phyloP scores from a whole-genome alignment of 2,113 vertebrate species.

The Stigmatopora argus region DNA sequence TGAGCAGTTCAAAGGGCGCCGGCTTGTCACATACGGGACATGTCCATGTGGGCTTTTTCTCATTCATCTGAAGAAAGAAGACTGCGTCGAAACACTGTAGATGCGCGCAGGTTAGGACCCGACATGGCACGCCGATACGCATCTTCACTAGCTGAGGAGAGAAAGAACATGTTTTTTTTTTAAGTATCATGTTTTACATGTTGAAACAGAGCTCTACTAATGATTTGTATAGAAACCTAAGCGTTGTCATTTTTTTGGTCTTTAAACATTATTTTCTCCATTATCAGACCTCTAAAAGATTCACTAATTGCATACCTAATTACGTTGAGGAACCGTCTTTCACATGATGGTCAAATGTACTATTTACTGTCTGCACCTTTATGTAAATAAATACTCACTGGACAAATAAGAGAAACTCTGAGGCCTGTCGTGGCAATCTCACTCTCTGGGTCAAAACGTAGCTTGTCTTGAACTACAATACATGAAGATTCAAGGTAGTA shows the following conservation, averaged over 20 bases:
- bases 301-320: too few relatives aligned
- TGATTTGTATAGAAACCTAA: too few relatives aligned
- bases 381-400: slow-evolving; percentile 72
- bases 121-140: slow-evolving; percentile 91
- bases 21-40: slow-evolving; percentile 97
- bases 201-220: too few relatives aligned
- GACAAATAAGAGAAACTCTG: slow-evolving; percentile 93
- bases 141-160: slow-evolving; percentile 90
- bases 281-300: too few relatives aligned
- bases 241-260: too few relatives aligned
- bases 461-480: slow-evolving; percentile 87
- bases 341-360: too few relatives aligned
- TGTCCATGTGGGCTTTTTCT: slow-evolving; percentile 98
- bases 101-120: slow-evolving; percentile 91
- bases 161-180: neutral
- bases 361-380: neutral
- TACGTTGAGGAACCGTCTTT: too few relatives aligned
- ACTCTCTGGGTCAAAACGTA: slow-evolving; percentile 93
- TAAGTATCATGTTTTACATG: neutral
- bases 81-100: slow-evolving; percentile 98
- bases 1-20: slow-evolving; percentile 91
- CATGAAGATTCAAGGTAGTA: neutral
- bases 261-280: too few relatives aligned
- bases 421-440: slow-evolving; percentile 96
- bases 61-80: slow-evolving; percentile 99